Base-by-base conservation (phyloP, 2,888 invertebrate genomes). In the Gibbula magus region DNA sequence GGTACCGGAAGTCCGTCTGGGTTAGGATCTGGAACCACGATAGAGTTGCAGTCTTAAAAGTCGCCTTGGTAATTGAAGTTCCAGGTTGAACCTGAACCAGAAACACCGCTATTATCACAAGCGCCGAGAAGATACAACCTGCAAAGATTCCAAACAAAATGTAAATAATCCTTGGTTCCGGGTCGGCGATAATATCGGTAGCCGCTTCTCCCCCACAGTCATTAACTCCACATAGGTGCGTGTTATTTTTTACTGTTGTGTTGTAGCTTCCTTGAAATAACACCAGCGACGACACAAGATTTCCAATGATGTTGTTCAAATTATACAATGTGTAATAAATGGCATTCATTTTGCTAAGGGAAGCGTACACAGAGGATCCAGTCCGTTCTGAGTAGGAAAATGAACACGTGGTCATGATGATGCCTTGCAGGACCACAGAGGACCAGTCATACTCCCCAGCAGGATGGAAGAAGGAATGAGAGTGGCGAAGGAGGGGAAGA, bases 341-440 rank as follows among this genome's bases (percentile, higher is more conserved):
- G 29, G 25, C 61, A 5, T 61, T 61, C 61, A 61, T 25, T n/a
- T 29, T 61, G 61, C 61, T 61, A 3, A 61, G 29, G 2, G 61
- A 29, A 1, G 13, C 61, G 25, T 61, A 61, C 7, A 61, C n/a
- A 16, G 25, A 29, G 10, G 29, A 8, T 8, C 61, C 61, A 29
- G 61, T 61, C 25, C 61, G 20, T 61, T 61, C 29, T 16, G 61
- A 16, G n/a, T 29, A 61, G 25, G 61, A 61, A 29, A 61, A 61
- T 13, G 61, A 22, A 29, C 61, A n/a, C 0, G 61, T 61, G 2
- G 61, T 61, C 53, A 91, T 84, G 83, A 90, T 91, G 10, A 90
- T 86, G n/a, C 89, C 85, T 83, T 91, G 90, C n/a, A n/a, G n/a
- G n/a, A n/a, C n/a, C n/a, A n/a, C n/a, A 91, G 81, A 7, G 90